Evolutionary conservation across 2,888 invertebrate species (phyloP), one percentile per base, ranked within the genome.

Genomic region (Colostygia pectinataria): DNA sequence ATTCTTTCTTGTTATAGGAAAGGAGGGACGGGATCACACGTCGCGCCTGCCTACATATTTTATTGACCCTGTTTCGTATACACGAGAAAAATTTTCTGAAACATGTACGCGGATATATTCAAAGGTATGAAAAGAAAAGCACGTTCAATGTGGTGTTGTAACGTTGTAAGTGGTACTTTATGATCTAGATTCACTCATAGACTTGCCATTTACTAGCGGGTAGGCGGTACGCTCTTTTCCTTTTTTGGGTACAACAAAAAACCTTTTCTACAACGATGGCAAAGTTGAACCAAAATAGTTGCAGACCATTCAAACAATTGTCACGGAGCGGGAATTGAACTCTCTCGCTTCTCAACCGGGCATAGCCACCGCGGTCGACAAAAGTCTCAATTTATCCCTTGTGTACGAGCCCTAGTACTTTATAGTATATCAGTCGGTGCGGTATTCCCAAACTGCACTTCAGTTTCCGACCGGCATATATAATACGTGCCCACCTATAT

Each of bases 391-490:
- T 34, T 8, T 18, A 47, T 34, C 57, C 63, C 77, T 46, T 68
- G 68, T 74, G 57, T 48, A 48, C 51, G 69, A 51, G 52, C 65
- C 68, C 65, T 65, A 64, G 74, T 81, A 80, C 78, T 86, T 89
- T 88, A 87, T 83, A 77, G 77, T 79, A 79, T 88, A 89, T 90
- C 88, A 86, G 88, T 79, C 82, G 84, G 82, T 87, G 83, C 84
- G 82, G 88, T 89, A 90, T 89, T 90, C 89, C 89, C 89, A 81
- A 89, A 90, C 86, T 88, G 88, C 89, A 89, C 89, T 89, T 89
- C 79, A 86, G 85, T 70, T 78, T 75, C 77, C 77, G 74, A 65
- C 74, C 73, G 65, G 62, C 69, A 73, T 74, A 69, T 71, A 74
- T 71, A 74, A 67, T 68, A 71, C 55, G 53, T 45, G 53, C 58